Evolutionary conservation across 2,888 invertebrate species (phyloP).

Genomic region (Mythimna impura): DNA sequence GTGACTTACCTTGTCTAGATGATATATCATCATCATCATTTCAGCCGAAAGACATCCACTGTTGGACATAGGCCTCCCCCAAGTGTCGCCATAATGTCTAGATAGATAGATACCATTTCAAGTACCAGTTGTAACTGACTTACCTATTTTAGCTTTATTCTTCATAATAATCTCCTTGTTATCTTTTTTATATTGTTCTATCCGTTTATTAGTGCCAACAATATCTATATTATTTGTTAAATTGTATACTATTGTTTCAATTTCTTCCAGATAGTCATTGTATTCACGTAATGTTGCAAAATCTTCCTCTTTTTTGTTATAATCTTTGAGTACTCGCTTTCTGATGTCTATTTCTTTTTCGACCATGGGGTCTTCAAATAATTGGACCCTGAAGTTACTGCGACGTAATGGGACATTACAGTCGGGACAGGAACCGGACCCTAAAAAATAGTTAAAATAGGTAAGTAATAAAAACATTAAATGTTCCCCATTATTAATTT

Average conservation of each 20-base stretch:
- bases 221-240: slow-evolving; percentile 97
- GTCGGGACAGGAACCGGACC: slow-evolving; percentile 98
- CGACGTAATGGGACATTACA: slow-evolving; percentile 97
- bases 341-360: slow-evolving; percentile 99
- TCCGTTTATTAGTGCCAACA: slow-evolving; percentile 96
- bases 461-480: too few relatives aligned
- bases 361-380: slow-evolving; percentile 98
- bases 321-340: slow-evolving; percentile 96
- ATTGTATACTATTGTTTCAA: slow-evolving; percentile 97
- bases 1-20: too few relatives aligned
- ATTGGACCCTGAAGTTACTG: slow-evolving; percentile 97
- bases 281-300: slow-evolving; percentile 95
- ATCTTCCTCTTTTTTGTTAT: slow-evolving; percentile 98
- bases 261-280: slow-evolving; percentile 99
- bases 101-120: not conserved
- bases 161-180: slow-evolving; percentile 96
- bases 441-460: slow-evolving; percentile 89
- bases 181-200: slow-evolving; percentile 97
- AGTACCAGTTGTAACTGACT: slow-evolving; percentile 35
- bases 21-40: too few relatives aligned
- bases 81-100: too few relatives aligned
- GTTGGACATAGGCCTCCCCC: too few relatives aligned
- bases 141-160: slow-evolving; percentile 93
- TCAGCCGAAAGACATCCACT: too few relatives aligned
- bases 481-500: too few relatives aligned